Conservation (phyloP, 2,888 invertebrate species). For the Muschampia plurimacula region DNA sequence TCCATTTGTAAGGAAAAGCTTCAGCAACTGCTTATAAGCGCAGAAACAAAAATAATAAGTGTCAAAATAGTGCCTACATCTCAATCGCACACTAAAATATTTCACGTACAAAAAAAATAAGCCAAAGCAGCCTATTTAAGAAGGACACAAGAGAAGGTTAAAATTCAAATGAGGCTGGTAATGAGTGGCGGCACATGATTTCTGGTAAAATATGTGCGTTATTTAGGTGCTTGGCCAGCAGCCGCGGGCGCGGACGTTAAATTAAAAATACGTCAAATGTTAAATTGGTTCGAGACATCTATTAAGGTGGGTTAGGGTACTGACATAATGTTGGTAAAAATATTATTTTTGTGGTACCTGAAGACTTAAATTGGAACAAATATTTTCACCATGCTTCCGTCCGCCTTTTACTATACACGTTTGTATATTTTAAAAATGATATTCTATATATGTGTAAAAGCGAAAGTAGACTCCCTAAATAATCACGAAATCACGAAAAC, state of each 20-base stretch:
- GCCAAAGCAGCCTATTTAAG: slow-evolving; percentile 23
- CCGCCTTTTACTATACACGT: no score
- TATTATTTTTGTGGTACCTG: no score
- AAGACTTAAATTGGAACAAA: no score
- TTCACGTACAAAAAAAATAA: not conserved
- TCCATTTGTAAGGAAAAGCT: not conserved
- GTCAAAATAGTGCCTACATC: not conserved
- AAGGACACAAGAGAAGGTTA: slow-evolving; percentile 33
- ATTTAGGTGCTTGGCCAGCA: slow-evolving; percentile 68
- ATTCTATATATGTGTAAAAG: no score
- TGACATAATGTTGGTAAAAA: slow-evolving; percentile 50
- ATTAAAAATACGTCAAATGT: slow-evolving; percentile 86
- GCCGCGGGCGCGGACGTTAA: slow-evolving; percentile 82
- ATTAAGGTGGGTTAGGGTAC: slow-evolving; percentile 73
- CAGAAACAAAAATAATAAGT: not conserved
- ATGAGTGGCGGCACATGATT: slow-evolving; percentile 78
- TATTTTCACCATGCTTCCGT: no score
- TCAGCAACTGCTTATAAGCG: not conserved
- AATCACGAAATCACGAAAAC: no score
- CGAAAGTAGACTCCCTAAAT: no score
- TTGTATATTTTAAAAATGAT: no score
- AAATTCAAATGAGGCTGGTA: slow-evolving; percentile 74
- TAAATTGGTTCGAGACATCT: slow-evolving; percentile 86
- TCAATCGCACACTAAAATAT: not conserved
- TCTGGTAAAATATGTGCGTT: slow-evolving; percentile 65